A percentile compares a stretch with the other conserved stretches of the same genome.
Conservation (phyloP, 1,140 invertebrate species). For the Apocrypta bakeri region DNA sequence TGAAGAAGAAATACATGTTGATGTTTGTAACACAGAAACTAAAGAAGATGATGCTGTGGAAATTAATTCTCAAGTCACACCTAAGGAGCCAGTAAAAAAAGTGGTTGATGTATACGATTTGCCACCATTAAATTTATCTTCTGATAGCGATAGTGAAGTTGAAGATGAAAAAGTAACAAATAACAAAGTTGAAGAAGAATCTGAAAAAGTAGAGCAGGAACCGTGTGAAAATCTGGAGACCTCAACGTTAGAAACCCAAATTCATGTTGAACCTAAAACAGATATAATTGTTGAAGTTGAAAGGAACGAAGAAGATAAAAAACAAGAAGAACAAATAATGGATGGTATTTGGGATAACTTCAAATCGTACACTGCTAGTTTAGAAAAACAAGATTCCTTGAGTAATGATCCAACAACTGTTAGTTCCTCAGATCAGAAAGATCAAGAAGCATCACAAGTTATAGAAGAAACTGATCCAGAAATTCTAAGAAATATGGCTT, state of each 20-base stretch:
- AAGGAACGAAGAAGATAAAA: conserved; percentile 72
- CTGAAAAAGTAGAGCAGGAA: conserved; percentile 44
- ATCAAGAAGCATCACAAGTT: background rate
- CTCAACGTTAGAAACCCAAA: conserved; percentile 32
- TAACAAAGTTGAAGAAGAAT: conserved; percentile 52
- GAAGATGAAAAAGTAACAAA: conserved; percentile 69
- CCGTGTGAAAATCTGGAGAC: conserved; percentile 4
- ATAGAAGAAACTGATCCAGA: conserved; percentile 11
- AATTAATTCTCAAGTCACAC: background rate
- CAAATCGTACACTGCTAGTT: conserved; percentile 79
- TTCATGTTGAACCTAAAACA: conserved; percentile 24
- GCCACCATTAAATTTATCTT: conserved; percentile 85
- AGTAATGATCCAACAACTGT: background rate
- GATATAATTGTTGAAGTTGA: conserved; percentile 63
- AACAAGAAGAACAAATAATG: conserved; percentile 71
- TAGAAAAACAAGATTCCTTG: conserved; percentile 69
- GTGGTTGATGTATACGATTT: conserved; percentile 82
- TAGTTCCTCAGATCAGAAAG: background rate
- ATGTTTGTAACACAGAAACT: conserved; percentile 33
- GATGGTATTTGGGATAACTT: conserved; percentile 90
- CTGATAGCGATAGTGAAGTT: conserved; percentile 85
- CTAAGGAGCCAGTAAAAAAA: conserved; percentile 65
- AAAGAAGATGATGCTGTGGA: background rate
- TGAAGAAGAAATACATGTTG: conserved; percentile 29
- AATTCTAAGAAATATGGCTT: conserved; percentile 65